Conservation (phyloP, 2,797 vertebrate species). For the Echeneis naucrates region DNA sequence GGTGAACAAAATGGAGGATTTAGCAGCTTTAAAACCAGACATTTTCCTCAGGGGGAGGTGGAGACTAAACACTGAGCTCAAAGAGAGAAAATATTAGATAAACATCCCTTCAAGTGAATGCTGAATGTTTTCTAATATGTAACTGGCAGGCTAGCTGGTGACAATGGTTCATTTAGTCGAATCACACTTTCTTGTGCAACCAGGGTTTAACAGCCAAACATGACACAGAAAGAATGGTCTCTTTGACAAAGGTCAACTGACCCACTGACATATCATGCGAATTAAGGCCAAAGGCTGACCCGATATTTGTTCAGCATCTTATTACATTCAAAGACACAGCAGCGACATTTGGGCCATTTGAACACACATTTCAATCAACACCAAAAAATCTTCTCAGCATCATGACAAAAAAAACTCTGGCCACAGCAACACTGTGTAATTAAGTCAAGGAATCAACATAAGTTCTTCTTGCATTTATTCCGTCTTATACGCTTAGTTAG, state of each 20-base stretch:
- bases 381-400: not conserved
- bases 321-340: no score
- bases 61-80: no score
- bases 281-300: not conserved
- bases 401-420: not conserved
- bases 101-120: not conserved
- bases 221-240: not conserved
- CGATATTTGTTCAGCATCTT: no score
- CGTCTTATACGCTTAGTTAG: slow-evolving; percentile 55
- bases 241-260: not conserved
- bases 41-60: no score
- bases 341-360: not conserved
- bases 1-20: no score
- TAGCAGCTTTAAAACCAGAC: no score
- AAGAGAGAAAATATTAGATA: no score
- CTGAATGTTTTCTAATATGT: not conserved
- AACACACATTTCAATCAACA: not conserved
- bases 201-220: no score
- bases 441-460: slow-evolving; percentile 26
- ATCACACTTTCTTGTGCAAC: not conserved
- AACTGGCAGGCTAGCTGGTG: not conserved
- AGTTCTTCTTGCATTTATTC: slow-evolving; percentile 58
- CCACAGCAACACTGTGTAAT: slow-evolving; percentile 11
- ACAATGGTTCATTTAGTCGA: no score
- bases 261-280: not conserved